Percentiles rank a stretch among this genome's conserved stretches.
phyloP scores from a whole-genome alignment of 2,888 invertebrate genomes.

The Drosophila anceps region DNA sequence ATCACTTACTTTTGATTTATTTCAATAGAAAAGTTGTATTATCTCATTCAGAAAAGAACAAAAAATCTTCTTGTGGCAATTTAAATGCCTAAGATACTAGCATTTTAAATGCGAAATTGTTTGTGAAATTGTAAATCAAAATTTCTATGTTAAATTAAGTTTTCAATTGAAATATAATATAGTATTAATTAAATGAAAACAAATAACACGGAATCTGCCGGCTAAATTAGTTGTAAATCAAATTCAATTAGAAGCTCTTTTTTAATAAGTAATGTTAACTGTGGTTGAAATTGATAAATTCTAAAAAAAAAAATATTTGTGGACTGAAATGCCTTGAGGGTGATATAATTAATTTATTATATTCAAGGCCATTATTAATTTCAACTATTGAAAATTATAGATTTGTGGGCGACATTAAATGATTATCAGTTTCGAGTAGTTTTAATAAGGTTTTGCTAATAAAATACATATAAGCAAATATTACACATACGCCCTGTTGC shows the following conservation, averaged over 20 bases:
- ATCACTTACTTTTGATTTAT: too few species aligned
- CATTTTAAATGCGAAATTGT: too few species aligned
- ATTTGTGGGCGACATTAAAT: constrained; percentile 4
- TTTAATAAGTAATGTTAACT: background rate
- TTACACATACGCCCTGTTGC: constrained; percentile 66
- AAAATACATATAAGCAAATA: constrained; percentile 7
- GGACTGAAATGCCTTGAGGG: background rate
- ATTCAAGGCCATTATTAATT: background rate
- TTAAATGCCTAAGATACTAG: background rate
- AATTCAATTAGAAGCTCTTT: background rate
- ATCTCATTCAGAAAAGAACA: background rate
- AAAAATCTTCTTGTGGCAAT: background rate
- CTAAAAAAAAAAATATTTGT: background rate
- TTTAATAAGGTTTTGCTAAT: background rate
- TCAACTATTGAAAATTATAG: background rate
- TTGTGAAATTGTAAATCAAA: too few species aligned
- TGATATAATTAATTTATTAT: background rate
- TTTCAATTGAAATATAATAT: background rate
- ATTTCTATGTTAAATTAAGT: background rate
- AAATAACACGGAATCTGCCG: background rate
- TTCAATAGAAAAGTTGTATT: background rate
- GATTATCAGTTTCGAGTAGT: background rate
- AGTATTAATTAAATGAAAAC: background rate
- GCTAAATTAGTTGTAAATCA: background rate
- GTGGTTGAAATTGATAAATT: background rate